A percentile compares a stretch with the other conserved stretches of the same genome.
These are phyloP conservation scores for Nipponacmea schrenckii DNA, from an alignment of 2,888 invertebrate species.

Conservation along the genomic window DNA sequence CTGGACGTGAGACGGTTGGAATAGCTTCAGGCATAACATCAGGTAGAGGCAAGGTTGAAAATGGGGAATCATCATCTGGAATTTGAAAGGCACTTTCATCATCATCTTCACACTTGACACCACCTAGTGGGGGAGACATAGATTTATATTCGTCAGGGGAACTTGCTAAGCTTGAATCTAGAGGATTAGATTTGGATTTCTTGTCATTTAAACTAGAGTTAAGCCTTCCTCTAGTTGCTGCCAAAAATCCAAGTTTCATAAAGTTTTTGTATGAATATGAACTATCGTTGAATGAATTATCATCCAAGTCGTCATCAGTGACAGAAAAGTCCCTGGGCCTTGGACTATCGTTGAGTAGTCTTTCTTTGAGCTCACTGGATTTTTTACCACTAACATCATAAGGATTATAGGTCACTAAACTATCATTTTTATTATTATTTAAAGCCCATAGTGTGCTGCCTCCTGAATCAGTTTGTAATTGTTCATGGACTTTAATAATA, in stretches of 20 bases:
- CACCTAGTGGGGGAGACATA: not conserved
- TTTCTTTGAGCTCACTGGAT: constrained; percentile 3
- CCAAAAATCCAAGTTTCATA: not conserved
- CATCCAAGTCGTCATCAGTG: not conserved
- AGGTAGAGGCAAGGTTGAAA: not conserved
- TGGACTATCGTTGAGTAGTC: not conserved
- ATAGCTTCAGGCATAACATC: not conserved
- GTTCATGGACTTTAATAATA: constrained; percentile 51
- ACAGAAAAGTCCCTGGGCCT: not conserved
- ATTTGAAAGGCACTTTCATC: constrained; percentile 1
- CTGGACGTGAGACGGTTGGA: not conserved
- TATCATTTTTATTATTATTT: not conserved
- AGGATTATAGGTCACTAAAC: not conserved
- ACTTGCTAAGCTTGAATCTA: not conserved
- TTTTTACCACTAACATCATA: not conserved
- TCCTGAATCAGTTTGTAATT: constrained; percentile 29
- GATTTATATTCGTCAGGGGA: not conserved
- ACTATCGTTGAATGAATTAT: not conserved
- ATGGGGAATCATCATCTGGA: not conserved
- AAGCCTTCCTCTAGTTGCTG: not conserved
- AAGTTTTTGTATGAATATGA: not conserved
- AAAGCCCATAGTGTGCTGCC: not conserved
- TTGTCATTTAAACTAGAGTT: not conserved
- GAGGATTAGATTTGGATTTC: not conserved
- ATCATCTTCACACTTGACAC: not conserved